phyloP scores from a whole-genome alignment of 2,888 invertebrate species.

The Macropis europaea region DNA sequence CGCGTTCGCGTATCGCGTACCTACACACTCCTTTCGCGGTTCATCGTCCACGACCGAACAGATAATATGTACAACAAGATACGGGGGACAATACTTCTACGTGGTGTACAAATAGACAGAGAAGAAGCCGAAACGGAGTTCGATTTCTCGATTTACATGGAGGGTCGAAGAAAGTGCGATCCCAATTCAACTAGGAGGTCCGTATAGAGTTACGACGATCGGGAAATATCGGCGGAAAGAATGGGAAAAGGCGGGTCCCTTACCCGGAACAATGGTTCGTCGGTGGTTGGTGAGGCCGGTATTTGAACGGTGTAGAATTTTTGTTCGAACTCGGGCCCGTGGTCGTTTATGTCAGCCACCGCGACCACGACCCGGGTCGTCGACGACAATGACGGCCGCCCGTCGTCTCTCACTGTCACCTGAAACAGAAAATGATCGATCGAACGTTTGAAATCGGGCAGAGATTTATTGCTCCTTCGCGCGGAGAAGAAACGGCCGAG shows the following conservation, averaged over 20 bases:
- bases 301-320: slow-evolving; percentile 90
- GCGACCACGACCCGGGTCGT: slow-evolving; percentile 90
- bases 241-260: not conserved
- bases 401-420: slow-evolving; percentile 90
- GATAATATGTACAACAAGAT: slow-evolving; percentile 50
- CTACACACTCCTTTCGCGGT: slow-evolving; percentile 5
- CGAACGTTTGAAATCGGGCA: not conserved
- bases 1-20: slow-evolving; percentile 1
- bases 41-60: slow-evolving; percentile 23
- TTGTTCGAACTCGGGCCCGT: slow-evolving; percentile 91
- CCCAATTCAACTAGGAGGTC: slow-evolving; percentile 41
- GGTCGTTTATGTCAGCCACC: slow-evolving; percentile 93
- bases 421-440: slow-evolving; percentile 67
- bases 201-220: slow-evolving; percentile 22
- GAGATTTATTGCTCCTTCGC: not conserved
- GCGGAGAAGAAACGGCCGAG: not conserved
- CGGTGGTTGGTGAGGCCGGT: slow-evolving; percentile 82
- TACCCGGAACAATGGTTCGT: slow-evolving; percentile 85
- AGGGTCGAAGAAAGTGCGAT: slow-evolving; percentile 35
- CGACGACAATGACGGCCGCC: slow-evolving; percentile 86
- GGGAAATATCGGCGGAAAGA: not conserved
- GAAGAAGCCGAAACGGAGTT: slow-evolving; percentile 16
- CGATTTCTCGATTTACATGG: slow-evolving; percentile 23
- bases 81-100: slow-evolving; percentile 40
- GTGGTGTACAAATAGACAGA: slow-evolving; percentile 33